These are phyloP conservation scores for Macaca mulatta DNA, from an alignment of 2,113 vertebrate species.

Conservation along the genomic window DNA sequence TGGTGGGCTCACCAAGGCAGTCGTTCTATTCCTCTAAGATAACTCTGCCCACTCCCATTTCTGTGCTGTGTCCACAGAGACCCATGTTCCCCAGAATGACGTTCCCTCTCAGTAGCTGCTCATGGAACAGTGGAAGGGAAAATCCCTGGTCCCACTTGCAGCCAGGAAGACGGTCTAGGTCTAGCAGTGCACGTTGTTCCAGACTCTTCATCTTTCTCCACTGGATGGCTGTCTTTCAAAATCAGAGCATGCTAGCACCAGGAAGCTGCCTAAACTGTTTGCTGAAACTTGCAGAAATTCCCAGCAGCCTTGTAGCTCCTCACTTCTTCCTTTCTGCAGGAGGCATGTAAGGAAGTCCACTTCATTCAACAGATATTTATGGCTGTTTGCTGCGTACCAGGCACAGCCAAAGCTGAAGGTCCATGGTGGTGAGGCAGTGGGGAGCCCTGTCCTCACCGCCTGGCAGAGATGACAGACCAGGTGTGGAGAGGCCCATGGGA, in stretches of 20 bases:
- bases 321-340: neutral
- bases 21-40: rapidly evolving
- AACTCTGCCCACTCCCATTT: too few relatives aligned
- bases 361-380: too few relatives aligned
- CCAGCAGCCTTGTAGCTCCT: neutral
- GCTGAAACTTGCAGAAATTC: neutral
- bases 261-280: neutral
- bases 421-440: rapidly evolving
- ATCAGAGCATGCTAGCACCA: neutral
- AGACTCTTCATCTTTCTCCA: neutral
- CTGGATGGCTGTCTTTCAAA: neutral
- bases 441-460: neutral
- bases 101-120: neutral
- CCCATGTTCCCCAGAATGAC: rapidly evolving
- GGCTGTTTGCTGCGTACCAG: neutral
- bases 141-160: rapidly evolving
- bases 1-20: rapidly evolving
- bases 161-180: rapidly evolving
- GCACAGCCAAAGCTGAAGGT: rapidly evolving
- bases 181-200: rapidly evolving
- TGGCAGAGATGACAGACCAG: neutral
- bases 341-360: neutral
- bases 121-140: rapidly evolving
- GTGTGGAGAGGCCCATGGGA: neutral
- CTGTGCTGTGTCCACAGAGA: neutral